Conservation (phyloP, 2,888 invertebrate species). For the Digitonthophagus gazella region DNA sequence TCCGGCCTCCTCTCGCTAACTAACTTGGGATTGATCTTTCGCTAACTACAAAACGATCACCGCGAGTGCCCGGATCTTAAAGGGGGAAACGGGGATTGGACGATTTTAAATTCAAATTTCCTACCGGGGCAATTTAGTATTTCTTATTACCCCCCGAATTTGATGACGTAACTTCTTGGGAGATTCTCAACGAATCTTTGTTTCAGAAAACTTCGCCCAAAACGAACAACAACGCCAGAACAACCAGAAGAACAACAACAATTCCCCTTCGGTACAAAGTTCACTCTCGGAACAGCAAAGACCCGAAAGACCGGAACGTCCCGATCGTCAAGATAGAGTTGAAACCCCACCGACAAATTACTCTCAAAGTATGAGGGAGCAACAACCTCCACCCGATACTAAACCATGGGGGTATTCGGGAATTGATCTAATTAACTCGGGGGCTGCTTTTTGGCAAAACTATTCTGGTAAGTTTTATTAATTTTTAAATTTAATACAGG, state of each 20-base stretch:
- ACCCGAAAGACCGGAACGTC: conserved; percentile 27
- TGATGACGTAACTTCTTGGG: neutral
- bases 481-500: neutral
- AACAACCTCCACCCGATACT: conserved; percentile 53
- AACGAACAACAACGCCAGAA: conserved; percentile 37
- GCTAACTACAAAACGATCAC: conserved; percentile 46
- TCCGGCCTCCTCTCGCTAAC: conserved; percentile 39
- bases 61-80: conserved; percentile 2
- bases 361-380: conserved; percentile 43
- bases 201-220: conserved; percentile 42
- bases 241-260: conserved; percentile 39
- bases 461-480: conserved; percentile 76
- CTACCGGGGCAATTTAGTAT: neutral
- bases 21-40: conserved; percentile 44
- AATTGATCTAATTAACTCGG: conserved; percentile 79
- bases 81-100: neutral
- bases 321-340: conserved; percentile 37
- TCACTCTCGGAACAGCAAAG: conserved; percentile 23
- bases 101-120: conserved; percentile 3
- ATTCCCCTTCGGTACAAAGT: conserved; percentile 29
- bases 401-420: conserved; percentile 70
- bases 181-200: neutral
- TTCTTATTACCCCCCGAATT: neutral
- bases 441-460: conserved; percentile 88
- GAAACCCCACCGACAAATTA: conserved; percentile 43